phyloP scores from a whole-genome alignment of 2,888 invertebrate genomes.

The Scaptodrosophila latifasciaeformis region DNA sequence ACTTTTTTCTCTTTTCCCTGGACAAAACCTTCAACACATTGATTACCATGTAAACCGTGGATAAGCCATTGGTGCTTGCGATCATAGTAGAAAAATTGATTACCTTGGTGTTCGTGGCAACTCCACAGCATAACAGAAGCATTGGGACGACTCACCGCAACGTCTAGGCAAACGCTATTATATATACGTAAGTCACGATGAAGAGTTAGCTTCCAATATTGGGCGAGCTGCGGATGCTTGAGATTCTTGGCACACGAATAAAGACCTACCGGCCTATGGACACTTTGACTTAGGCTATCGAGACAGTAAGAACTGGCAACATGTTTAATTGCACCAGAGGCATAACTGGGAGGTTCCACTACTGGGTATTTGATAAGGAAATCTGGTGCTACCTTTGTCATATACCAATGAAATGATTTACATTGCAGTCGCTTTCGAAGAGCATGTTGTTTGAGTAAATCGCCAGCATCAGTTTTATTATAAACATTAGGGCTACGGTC shows the following conservation, averaged over 20 bases:
- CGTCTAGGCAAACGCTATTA: conserved; percentile 94
- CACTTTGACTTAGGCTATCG: conserved; percentile 78
- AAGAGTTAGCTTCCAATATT: conserved; percentile 63
- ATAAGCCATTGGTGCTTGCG: conserved; percentile 75
- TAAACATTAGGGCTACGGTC: conserved; percentile 83
- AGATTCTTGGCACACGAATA: conserved; percentile 50
- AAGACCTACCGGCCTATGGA: conserved; percentile 54
- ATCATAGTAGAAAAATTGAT: conserved; percentile 92
- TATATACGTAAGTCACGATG: too few species aligned
- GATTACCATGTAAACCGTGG: conserved; percentile 76
- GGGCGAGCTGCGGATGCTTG: conserved; percentile 50
- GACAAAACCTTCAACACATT: conserved; percentile 83
- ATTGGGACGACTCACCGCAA: conserved; percentile 80
- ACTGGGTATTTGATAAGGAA: too few species aligned
- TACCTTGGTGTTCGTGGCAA: conserved; percentile 93
- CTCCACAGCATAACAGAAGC: conserved; percentile 86
- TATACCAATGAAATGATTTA: conserved; percentile 76
- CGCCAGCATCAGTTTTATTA: conserved; percentile 84
- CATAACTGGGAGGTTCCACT: conserved; percentile 87
- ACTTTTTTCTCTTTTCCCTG: conserved; percentile 75
- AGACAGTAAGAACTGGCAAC: conserved; percentile 79
- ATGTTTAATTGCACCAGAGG: conserved; percentile 84
- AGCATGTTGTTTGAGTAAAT: conserved; percentile 84
- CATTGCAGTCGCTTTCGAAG: conserved; percentile 86
- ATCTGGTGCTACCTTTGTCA: neutral